Conservation (phyloP, 2,888 invertebrate genomes). For the Xestia ashworthii region DNA sequence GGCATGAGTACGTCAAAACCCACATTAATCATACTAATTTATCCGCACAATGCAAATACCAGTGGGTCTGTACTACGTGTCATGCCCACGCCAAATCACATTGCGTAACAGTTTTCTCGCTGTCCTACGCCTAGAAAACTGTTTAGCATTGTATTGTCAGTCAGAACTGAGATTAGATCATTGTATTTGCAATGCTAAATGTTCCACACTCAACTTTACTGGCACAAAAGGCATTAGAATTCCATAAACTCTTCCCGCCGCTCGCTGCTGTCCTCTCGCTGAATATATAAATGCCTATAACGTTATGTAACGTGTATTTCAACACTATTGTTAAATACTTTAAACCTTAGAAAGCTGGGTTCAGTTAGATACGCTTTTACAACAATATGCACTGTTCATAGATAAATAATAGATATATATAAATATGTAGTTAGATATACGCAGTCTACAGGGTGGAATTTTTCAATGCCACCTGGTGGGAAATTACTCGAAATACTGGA, state of each 20-base stretch:
- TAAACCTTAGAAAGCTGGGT: conserved; percentile 52
- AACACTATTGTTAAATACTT: conserved; percentile 57
- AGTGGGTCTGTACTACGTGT: conserved; percentile 35
- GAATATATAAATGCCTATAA: conserved; percentile 75
- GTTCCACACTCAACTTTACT: conserved; percentile 67
- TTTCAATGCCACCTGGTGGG: too few relatives aligned
- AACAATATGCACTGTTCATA: conserved; percentile 7
- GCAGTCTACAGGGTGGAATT: not conserved
- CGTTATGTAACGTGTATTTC: conserved; percentile 70
- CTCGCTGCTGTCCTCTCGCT: conserved; percentile 71
- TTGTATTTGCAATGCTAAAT: conserved; percentile 76
- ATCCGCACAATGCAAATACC: conserved; percentile 40
- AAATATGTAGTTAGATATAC: not conserved
- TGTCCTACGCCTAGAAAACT: conserved; percentile 65
- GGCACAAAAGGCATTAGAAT: conserved; percentile 78
- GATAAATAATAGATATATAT: too few relatives aligned
- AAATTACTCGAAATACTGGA: too few relatives aligned
- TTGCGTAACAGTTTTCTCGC: conserved; percentile 62
- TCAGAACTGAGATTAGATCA: conserved; percentile 70
- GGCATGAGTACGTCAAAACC: conserved; percentile 25
- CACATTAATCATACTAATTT: conserved; percentile 23
- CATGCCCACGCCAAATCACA: conserved; percentile 42
- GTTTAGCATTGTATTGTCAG: conserved; percentile 65
- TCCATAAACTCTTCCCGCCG: conserved; percentile 76
- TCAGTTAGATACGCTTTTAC: conserved; percentile 42